Conservation (phyloP, 2,888 invertebrate genomes). For the Laspeyria flexula region DNA sequence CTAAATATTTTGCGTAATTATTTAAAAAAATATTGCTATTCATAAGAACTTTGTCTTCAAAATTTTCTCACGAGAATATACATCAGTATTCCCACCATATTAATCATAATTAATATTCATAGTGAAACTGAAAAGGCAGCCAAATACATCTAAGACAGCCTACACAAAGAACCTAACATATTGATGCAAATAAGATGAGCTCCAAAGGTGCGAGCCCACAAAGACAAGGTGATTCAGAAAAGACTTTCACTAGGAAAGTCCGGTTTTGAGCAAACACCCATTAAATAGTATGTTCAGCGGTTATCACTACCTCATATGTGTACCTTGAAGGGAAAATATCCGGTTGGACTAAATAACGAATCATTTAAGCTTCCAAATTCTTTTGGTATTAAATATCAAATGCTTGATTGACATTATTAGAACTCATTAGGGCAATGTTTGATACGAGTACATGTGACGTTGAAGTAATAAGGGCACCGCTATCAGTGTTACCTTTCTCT, state of each 20-base stretch:
- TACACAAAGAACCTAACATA: background rate
- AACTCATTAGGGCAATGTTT: no score
- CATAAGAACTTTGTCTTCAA: no score
- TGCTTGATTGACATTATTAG: no score
- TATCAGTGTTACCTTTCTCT: no score
- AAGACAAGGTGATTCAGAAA: conserved; percentile 3
- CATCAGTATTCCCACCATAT: no score
- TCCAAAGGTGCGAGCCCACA: background rate
- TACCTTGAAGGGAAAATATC: background rate
- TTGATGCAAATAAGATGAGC: background rate
- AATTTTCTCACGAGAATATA: no score
- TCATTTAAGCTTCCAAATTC: background rate
- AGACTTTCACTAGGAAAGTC: conserved; percentile 53
- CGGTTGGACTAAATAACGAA: background rate
- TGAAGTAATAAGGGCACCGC: no score
- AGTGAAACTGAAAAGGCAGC: background rate
- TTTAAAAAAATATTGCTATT: no score
- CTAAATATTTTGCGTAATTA: no score
- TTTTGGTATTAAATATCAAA: no score
- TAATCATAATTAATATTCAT: no score
- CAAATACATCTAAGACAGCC: background rate
- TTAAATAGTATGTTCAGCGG: conserved; percentile 23
- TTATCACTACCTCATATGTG: conserved; percentile 5
- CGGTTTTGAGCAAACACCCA: conserved; percentile 21
- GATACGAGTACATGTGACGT: no score